Evolutionary conservation across 2,797 vertebrate species (phyloP), one percentile per base, ranked within the genome.

Genomic region (Xenopus petersii): DNA sequence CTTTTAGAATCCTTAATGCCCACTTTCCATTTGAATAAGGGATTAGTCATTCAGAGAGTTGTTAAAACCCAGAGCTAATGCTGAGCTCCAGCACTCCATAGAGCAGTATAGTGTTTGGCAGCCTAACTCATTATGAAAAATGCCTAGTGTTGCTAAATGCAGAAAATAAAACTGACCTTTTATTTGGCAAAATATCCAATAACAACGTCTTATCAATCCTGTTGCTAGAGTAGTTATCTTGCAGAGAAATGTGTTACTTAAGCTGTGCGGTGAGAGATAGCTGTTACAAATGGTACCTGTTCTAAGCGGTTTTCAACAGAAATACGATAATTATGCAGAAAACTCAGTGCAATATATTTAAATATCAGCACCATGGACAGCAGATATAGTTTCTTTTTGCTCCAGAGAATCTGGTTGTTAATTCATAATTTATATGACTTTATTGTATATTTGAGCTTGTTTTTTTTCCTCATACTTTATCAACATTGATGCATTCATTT

Each of bases 291-390:
- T 55, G 17, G 5, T 9, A 51, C 49, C 2, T 51, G 47, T 49
- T 46, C 42, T 68, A 66, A 5, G 12, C 15, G 62, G 48, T 26
- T 77, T 48, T 42, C 26, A 62, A 67, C 24, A 54, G n/a, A 36
- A 16, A 5, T 17, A 42, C n/a, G 66, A 33, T 24, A 11, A 66
- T n/a, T 26, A 49, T 33, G 7, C 2, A 7, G 21, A 15, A 12
- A 51, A 51, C 10, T 68, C 15, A 33, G 26, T 49, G 24, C 10
- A 51, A 51, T 33, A 66, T 15, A 67, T 51, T 63, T 6, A 33
- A 61, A 46, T 24, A 33, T 51, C 49, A 79, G 76, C 60, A 79
- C 76, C 76, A 73, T 73, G 76, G 76, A 79, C 71, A 79, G 76
- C 71, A 51, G 12, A 36, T 65, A 33, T 46, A 59, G 12, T 59